Conservation (phyloP, 92 coral and sea anemone species). For the Bergia puertoricense region DNA sequence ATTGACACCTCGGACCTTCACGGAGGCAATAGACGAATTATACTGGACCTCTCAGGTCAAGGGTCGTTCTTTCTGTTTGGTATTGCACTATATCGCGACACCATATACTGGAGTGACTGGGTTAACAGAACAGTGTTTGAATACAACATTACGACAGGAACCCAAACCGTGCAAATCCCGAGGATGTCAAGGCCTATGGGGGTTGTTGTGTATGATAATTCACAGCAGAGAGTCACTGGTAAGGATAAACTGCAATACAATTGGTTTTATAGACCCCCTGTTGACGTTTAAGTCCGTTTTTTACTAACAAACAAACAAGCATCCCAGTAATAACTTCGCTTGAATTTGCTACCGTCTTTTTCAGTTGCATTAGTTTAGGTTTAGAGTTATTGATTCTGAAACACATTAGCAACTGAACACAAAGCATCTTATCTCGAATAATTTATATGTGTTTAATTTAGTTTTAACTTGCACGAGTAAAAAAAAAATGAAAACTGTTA, state of each 20-base stretch:
- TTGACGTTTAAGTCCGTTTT: no score
- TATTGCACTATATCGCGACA: background rate
- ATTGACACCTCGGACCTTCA: background rate
- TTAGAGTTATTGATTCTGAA: no score
- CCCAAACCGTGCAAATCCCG: background rate
- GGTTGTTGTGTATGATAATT: background rate
- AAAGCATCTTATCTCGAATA: no score
- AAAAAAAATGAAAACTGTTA: no score
- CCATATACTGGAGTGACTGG: background rate
- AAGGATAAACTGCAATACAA: background rate
- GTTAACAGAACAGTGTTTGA: background rate
- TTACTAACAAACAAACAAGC: no score
- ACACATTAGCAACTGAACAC: no score
- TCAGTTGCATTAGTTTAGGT: no score
- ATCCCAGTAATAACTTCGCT: no score
- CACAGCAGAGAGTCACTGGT: background rate
- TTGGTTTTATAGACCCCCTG: no score
- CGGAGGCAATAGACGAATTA: slow-evolving; percentile 3
- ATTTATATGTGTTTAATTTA: no score
- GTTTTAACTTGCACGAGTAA: no score
- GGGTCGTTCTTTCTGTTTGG: background rate
- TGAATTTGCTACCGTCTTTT: no score
- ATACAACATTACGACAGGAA: slow-evolving; percentile 12
- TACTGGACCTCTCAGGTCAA: slow-evolving; percentile 2
- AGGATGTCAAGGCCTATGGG: background rate